Percentiles rank a stretch among this genome's conserved stretches.
These are phyloP conservation scores for Abscondita cerata DNA, from an alignment of 2,888 invertebrate species.

Conservation along the genomic window DNA sequence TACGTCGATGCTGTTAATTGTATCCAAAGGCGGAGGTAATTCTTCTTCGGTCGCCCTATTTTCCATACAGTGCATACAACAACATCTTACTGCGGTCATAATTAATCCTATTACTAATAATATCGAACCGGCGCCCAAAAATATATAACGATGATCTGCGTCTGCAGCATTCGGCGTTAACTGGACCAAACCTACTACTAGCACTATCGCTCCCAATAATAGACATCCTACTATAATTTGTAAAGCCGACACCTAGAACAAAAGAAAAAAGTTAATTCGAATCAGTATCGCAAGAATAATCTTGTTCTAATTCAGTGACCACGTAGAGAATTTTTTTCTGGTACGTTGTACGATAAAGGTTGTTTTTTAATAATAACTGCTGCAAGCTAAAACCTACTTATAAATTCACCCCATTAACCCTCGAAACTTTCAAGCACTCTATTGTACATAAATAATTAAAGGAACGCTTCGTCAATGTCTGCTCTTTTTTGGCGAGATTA, in stretches of 20 bases:
- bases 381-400: neutral
- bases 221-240: conserved; percentile 78
- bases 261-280: conserved; percentile 17
- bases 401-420: too few relatives aligned
- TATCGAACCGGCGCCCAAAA: conserved; percentile 71
- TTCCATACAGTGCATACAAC: conserved; percentile 68
- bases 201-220: conserved; percentile 74
- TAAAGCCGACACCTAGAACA: conserved; percentile 70
- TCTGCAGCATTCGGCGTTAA: conserved; percentile 79
- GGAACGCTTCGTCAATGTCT: neutral
- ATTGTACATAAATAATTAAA: neutral
- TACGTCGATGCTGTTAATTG: conserved; percentile 63
- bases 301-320: conserved; percentile 4
- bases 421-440: too few relatives aligned
- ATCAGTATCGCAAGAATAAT: conserved; percentile 3
- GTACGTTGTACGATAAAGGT: too few relatives aligned
- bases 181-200: conserved; percentile 79
- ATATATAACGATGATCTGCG: conserved; percentile 74
- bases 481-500: neutral
- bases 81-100: conserved; percentile 70
- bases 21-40: conserved; percentile 57
- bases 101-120: conserved; percentile 69
- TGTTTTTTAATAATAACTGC: neutral
- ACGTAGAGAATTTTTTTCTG: too few relatives aligned
- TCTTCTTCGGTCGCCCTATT: conserved; percentile 60